Evolutionary conservation across 2,797 vertebrate species (phyloP).

Genomic region (Megaceryle alcyon): DNA sequence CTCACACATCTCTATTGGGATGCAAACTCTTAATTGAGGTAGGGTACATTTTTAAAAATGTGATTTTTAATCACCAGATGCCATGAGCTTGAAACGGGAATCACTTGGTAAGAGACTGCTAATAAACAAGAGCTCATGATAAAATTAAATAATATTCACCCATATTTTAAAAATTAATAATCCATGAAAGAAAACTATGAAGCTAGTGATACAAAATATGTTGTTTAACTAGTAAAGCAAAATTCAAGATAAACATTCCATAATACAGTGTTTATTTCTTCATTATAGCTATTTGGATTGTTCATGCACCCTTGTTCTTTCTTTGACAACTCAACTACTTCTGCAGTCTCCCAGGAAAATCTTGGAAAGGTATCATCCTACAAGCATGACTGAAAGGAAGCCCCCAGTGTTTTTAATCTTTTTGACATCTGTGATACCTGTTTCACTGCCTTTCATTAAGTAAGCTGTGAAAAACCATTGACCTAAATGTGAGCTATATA

Average conservation of each 20-base stretch:
- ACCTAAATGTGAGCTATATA: background rate
- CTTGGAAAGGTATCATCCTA: background rate
- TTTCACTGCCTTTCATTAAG: slow-evolving; percentile 11
- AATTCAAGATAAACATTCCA: background rate
- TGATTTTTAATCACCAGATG: background rate
- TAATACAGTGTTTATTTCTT: background rate
- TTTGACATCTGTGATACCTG: background rate
- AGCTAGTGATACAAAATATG: background rate
- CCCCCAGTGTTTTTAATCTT: background rate
- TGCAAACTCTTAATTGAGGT: background rate
- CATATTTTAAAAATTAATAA: background rate
- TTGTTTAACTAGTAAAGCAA: background rate
- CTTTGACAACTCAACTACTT: background rate
- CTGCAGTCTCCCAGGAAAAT: background rate
- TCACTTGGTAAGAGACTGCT: background rate
- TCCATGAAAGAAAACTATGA: background rate
- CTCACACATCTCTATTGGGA: background rate
- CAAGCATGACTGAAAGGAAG: background rate
- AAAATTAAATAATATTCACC: background rate
- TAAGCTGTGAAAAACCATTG: background rate
- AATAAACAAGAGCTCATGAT: background rate
- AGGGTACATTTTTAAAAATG: background rate
- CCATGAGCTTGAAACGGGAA: background rate
- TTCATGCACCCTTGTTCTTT: background rate
- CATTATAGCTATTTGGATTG: background rate